phyloP scores from a whole-genome alignment of 2,888 invertebrate species.

The Spisula subtruncata region DNA sequence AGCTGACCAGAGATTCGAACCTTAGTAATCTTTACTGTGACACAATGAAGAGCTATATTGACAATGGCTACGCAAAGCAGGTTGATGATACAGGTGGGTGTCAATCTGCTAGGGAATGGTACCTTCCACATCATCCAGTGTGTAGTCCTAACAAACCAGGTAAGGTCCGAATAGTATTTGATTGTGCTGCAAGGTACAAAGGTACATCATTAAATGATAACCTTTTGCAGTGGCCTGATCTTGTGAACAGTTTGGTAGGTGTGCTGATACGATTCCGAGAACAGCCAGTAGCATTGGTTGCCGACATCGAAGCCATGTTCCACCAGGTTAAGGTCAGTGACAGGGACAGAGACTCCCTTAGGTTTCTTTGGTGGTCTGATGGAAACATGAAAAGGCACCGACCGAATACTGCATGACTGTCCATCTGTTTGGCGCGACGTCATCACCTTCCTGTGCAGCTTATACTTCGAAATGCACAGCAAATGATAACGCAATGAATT shows the following conservation, averaged over 20 bases:
- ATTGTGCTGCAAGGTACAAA: constrained; percentile 66
- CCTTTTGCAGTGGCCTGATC: constrained; percentile 67
- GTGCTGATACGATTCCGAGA: constrained; percentile 64
- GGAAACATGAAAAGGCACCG: constrained; percentile 48
- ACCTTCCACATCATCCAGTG: constrained; percentile 68
- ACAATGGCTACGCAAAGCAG: constrained; percentile 57
- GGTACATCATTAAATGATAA: constrained; percentile 64
- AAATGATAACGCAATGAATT: not conserved
- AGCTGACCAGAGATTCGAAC: constrained; percentile 28
- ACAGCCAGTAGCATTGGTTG: constrained; percentile 51
- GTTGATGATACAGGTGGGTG: not conserved
- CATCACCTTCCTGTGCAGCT: constrained; percentile 62
- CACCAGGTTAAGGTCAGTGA: constrained; percentile 64
- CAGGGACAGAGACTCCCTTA: constrained; percentile 51
- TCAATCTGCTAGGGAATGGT: too few species aligned
- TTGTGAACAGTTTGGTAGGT: constrained; percentile 63
- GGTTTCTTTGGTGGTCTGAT: constrained; percentile 67
- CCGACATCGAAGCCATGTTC: constrained; percentile 71
- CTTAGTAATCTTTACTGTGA: constrained; percentile 46
- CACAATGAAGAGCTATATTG: constrained; percentile 50
- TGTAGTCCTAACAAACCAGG: constrained; percentile 62
- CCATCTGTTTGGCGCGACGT: constrained; percentile 67
- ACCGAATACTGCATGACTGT: constrained; percentile 60
- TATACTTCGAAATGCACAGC: constrained; percentile 42
- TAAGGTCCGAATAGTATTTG: constrained; percentile 61